A percentile compares a stretch with the other conserved stretches of the same genome.
Conservation (phyloP, 37 sponge, comb jelly and placozoan species). For the Chondrilla cf. caribensis region DNA sequence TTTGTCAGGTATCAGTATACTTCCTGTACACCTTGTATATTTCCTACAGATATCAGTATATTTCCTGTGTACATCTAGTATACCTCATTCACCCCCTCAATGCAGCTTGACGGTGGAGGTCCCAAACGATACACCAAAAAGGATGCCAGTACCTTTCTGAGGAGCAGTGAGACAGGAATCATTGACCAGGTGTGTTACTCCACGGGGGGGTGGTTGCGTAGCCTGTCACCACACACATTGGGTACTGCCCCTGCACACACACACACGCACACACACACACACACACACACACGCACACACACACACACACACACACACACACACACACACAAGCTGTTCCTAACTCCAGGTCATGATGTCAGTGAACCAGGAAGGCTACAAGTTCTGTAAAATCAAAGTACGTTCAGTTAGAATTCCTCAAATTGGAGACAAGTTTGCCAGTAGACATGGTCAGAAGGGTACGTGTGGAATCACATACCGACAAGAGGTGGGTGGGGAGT, state of each 20-base stretch:
- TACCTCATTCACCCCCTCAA: too few relatives aligned
- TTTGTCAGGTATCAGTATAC: too few relatives aligned
- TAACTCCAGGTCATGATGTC: slow-evolving; percentile 84
- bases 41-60: too few relatives aligned
- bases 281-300: too few relatives aligned
- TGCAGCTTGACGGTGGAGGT: too few relatives aligned
- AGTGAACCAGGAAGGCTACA: slow-evolving; percentile 96
- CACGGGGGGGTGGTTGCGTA: too few relatives aligned
- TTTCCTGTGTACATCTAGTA: too few relatives aligned
- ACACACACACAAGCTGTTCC: not conserved
- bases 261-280: not conserved
- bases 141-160: slow-evolving; percentile 93
- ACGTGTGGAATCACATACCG: slow-evolving; percentile 97
- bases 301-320: not conserved
- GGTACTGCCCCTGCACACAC: not conserved
- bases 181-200: slow-evolving; percentile 76
- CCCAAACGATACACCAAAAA: slow-evolving; percentile 83
- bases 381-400: slow-evolving; percentile 97
- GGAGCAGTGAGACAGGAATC: slow-evolving; percentile 95
- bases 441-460: slow-evolving; percentile 99
- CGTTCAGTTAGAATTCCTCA: slow-evolving; percentile 95
- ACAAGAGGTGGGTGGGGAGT: slow-evolving; percentile 77
- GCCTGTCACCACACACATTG: too few relatives aligned
- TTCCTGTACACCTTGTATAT: too few relatives aligned
- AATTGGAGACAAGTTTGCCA: slow-evolving; percentile 99